Percentiles rank a stretch among this genome's conserved stretches.
Conservation (phyloP, 92 coral and sea anemone species). For the Umimayanthus chanpuru region DNA sequence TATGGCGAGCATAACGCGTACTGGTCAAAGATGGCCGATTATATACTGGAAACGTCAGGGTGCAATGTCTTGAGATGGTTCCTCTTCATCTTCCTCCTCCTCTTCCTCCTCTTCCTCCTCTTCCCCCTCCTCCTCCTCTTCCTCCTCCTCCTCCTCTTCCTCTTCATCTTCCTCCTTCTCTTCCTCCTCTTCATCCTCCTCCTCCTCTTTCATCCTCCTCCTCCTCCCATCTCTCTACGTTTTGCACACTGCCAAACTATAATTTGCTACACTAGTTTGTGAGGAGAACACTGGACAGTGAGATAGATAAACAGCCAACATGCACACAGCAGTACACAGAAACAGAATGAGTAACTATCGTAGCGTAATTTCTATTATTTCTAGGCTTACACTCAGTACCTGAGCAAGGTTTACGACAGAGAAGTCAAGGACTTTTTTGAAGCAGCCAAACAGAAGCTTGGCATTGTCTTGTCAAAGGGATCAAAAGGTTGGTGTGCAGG, state of each 20-base stretch:
- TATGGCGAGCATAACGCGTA: too few species aligned
- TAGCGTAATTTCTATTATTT: neutral
- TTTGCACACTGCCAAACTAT: neutral
- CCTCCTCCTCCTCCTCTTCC: too few species aligned
- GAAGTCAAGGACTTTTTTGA: constrained; percentile 96
- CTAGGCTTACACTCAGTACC: constrained; percentile 80
- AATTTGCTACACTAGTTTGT: neutral
- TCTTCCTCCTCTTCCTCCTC: too few species aligned
- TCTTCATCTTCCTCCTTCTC: too few species aligned
- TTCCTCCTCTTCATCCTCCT: too few species aligned
- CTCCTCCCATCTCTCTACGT: neutral
- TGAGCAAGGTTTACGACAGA: constrained; percentile 89
- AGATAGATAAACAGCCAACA: neutral
- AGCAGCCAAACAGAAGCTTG: constrained; percentile 81
- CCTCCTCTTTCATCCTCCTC: too few species aligned
- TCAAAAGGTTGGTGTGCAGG: constrained; percentile 40
- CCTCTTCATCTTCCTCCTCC: too few species aligned
- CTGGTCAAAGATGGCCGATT: too few species aligned
- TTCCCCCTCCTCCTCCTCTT: too few species aligned
- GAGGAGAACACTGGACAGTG: neutral
- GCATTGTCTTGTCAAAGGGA: constrained; percentile 63
- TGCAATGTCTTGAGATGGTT: too few species aligned
- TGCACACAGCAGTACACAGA: neutral
- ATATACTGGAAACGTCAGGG: too few species aligned
- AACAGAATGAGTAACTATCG: neutral